A percentile compares a stretch with the other conserved stretches of the same genome.
Evolutionary conservation across 2,113 vertebrate genomes (phyloP).

Genomic region (Pangasianodon gigas): DNA sequence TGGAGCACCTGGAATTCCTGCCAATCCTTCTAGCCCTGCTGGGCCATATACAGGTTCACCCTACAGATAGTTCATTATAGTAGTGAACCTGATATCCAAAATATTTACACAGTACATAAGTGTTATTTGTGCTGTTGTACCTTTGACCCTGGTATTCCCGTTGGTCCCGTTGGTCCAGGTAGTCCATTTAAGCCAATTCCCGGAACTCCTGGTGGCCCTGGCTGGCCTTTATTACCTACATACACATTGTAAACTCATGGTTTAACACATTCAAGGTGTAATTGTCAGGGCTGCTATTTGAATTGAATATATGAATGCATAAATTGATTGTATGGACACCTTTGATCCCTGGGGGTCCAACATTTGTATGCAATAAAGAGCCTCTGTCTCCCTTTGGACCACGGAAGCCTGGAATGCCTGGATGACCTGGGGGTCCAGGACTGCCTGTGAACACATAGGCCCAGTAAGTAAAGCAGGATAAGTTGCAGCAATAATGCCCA

Average conservation of each 20-base stretch:
- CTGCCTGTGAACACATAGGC: slow-evolving; percentile 4
- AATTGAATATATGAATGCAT: background rate
- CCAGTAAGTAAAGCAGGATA: background rate
- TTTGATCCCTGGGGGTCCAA: slow-evolving; percentile 61
- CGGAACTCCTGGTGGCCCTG: slow-evolving; percentile 52
- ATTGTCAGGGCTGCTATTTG: background rate
- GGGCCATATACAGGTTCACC: slow-evolving; percentile 59
- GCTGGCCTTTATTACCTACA: slow-evolving; percentile 65
- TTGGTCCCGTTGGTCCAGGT: slow-evolving; percentile 58
- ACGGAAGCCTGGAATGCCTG: slow-evolving; percentile 76
- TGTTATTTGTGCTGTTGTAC: slow-evolving; percentile 50
- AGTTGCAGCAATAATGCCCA: background rate
- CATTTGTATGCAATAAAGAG: slow-evolving; percentile 67
- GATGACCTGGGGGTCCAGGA: slow-evolving; percentile 68
- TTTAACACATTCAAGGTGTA: background rate
- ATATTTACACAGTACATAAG: background rate
- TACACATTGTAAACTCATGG: background rate
- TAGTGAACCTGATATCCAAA: background rate
- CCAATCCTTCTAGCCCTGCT: slow-evolving; percentile 34
- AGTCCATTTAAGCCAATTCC: slow-evolving; percentile 54
- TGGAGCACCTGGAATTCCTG: slow-evolving; percentile 13
- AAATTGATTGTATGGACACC: slow-evolving; percentile 54
- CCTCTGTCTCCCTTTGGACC: slow-evolving; percentile 85
- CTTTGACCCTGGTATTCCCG: slow-evolving; percentile 63
- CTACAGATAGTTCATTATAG: slow-evolving; percentile 45